phyloP scores from a whole-genome alignment of 1,140 invertebrate species.

The Euwallacea fornicatus region DNA sequence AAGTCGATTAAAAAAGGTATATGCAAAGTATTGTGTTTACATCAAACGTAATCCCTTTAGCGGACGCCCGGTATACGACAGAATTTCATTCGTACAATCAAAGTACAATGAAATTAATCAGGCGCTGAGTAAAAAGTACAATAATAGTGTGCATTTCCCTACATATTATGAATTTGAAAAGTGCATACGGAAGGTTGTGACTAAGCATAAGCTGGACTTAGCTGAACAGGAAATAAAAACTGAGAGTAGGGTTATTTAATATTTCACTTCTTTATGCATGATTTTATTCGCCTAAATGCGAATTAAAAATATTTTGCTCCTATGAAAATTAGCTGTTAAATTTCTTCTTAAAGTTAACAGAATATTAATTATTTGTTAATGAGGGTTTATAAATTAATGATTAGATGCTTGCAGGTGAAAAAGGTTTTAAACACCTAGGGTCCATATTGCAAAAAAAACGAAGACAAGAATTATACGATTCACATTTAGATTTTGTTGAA shows the following conservation, averaged over 20 bases:
- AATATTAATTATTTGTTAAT: conserved; percentile 9
- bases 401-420: conserved; percentile 53
- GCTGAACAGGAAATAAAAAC: conserved; percentile 50
- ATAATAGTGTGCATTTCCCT: conserved; percentile 57
- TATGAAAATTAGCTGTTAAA: background rate
- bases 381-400: conserved; percentile 17
- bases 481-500: conserved; percentile 53
- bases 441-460: conserved; percentile 57
- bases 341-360: background rate
- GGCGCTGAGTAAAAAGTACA: conserved; percentile 57
- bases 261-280: too few relatives aligned
- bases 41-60: conserved; percentile 58
- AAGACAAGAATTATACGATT: conserved; percentile 60
- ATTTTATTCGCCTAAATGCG: too few relatives aligned
- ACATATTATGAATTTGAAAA: conserved; percentile 62
- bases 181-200: conserved; percentile 55
- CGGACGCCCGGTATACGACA: conserved; percentile 54
- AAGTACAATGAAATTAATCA: conserved; percentile 58
- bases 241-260: conserved; percentile 52
- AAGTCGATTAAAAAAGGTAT: conserved; percentile 50
- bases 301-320: background rate
- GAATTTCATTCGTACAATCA: conserved; percentile 54
- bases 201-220: conserved; percentile 53
- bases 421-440: conserved; percentile 59
- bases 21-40: conserved; percentile 58